phyloP scores from a whole-genome alignment of 2,888 invertebrate genomes.

The Stenurella melanura region DNA sequence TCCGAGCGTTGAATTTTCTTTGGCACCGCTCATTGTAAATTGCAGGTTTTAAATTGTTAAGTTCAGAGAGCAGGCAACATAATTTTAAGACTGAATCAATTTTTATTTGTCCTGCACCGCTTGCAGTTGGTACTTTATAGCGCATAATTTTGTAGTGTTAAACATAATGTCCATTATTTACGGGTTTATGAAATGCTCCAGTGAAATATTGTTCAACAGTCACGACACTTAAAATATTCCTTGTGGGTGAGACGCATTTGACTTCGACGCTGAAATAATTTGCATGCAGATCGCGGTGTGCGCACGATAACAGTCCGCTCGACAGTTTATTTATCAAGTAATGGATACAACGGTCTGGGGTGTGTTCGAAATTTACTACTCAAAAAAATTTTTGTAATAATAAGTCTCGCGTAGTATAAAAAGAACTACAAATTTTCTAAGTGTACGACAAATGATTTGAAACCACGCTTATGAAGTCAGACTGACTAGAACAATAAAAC shows the following conservation, averaged over 20 bases:
- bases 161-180: conserved; percentile 55
- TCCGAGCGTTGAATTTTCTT: conserved; percentile 47
- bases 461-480: background rate
- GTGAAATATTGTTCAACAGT: conserved; percentile 39
- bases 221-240: conserved; percentile 33
- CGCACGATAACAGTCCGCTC: conserved; percentile 27
- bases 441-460: background rate
- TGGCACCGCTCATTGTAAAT: conserved; percentile 49
- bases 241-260: conserved; percentile 42
- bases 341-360: conserved; percentile 6
- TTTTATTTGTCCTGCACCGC: conserved; percentile 54
- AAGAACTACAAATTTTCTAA: background rate
- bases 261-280: conserved; percentile 17
- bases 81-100: conserved; percentile 59
- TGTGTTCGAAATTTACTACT: background rate
- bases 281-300: conserved; percentile 35
- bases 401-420: background rate
- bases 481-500: too few relatives aligned
- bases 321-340: conserved; percentile 45
- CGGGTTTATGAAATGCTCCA: conserved; percentile 52
- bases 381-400: background rate
- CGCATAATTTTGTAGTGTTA: conserved; percentile 56
- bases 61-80: conserved; percentile 55
- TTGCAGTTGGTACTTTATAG: conserved; percentile 51
- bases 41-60: conserved; percentile 51